These are phyloP conservation scores for Silvanus unidentatus DNA, from an alignment of 2,888 invertebrate genomes.

Conservation along the genomic window DNA sequence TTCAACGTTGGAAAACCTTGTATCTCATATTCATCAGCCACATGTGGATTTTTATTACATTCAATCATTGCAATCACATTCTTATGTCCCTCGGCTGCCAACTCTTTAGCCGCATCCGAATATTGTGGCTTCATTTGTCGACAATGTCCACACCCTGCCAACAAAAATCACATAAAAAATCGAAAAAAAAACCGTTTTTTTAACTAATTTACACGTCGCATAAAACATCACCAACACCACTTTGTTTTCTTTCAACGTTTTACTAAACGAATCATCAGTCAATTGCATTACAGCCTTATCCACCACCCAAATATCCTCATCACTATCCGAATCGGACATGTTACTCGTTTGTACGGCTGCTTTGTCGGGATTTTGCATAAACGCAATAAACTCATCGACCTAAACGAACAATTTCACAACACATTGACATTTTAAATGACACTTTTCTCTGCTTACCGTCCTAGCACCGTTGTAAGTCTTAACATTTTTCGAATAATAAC, in stretches of 20 bases:
- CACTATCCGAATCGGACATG: slow-evolving; percentile 38
- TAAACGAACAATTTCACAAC: slow-evolving; percentile 37
- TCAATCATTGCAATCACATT: slow-evolving; percentile 56
- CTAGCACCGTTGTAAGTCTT: slow-evolving; percentile 65
- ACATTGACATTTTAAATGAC: not conserved
- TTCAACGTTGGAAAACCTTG: slow-evolving; percentile 64
- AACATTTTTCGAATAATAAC: slow-evolving; percentile 66
- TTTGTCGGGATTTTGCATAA: slow-evolving; percentile 52
- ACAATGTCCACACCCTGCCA: slow-evolving; percentile 69
- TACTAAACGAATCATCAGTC: slow-evolving; percentile 56
- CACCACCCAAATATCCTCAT: not conserved
- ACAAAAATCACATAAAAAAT: slow-evolving; percentile 5
- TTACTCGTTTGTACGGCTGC: slow-evolving; percentile 38
- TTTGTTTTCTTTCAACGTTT: slow-evolving; percentile 51
- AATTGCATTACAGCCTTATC: slow-evolving; percentile 46
- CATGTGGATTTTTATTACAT: slow-evolving; percentile 56
- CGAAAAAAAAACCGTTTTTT: slow-evolving; percentile 4
- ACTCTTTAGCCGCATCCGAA: slow-evolving; percentile 51
- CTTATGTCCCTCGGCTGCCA: slow-evolving; percentile 44
- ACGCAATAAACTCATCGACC: slow-evolving; percentile 62
- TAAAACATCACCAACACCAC: slow-evolving; percentile 72
- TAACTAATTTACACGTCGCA: slow-evolving; percentile 59
- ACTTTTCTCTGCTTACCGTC: slow-evolving; percentile 19
- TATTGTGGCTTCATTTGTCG: slow-evolving; percentile 62
- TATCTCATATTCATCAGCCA: slow-evolving; percentile 56